These are phyloP conservation scores for Aspidiotus destructor DNA, from an alignment of 2,888 invertebrate genomes.

Conservation along the genomic window DNA sequence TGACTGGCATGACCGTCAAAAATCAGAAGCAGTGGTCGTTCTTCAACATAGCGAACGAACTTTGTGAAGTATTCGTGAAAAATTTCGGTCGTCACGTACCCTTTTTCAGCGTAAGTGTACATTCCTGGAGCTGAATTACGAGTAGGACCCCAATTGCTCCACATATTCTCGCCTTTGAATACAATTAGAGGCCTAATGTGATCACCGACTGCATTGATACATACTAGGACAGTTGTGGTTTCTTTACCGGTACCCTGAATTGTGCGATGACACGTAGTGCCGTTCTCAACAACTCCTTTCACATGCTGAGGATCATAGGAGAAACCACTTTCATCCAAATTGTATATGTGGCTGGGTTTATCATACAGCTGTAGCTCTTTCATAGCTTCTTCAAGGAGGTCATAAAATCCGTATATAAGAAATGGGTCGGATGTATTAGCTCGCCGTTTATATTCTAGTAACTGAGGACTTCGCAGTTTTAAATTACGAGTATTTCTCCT, in stretches of 20 bases:
- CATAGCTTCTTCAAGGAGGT: slow-evolving; percentile 1
- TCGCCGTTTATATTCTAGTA: not conserved
- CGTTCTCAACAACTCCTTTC: not conserved
- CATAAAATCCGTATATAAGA: slow-evolving; percentile 6
- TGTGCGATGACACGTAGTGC: not conserved
- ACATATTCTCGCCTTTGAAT: not conserved
- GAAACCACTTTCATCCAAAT: slow-evolving; percentile 4
- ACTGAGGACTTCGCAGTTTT: not conserved
- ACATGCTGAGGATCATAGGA: not conserved
- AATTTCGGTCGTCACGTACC: slow-evolving; percentile 1
- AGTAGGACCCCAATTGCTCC: not conserved
- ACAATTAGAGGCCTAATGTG: not conserved
- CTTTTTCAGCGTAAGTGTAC: slow-evolving; percentile 4
- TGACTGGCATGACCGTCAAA: slow-evolving; percentile 1
- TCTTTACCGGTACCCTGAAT: slow-evolving; percentile 5
- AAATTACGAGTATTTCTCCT: slow-evolving; percentile 8
- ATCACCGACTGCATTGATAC: not conserved
- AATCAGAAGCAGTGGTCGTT: slow-evolving; percentile 3
- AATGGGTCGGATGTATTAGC: slow-evolving; percentile 1
- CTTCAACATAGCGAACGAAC: not conserved
- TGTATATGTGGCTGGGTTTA: slow-evolving; percentile 3
- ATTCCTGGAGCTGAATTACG: not conserved
- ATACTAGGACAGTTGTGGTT: not conserved
- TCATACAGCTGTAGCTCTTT: not conserved
- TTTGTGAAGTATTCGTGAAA: not conserved